phyloP scores from a whole-genome alignment of 2,888 invertebrate genomes.

The Hemicrepidius hirtus region DNA sequence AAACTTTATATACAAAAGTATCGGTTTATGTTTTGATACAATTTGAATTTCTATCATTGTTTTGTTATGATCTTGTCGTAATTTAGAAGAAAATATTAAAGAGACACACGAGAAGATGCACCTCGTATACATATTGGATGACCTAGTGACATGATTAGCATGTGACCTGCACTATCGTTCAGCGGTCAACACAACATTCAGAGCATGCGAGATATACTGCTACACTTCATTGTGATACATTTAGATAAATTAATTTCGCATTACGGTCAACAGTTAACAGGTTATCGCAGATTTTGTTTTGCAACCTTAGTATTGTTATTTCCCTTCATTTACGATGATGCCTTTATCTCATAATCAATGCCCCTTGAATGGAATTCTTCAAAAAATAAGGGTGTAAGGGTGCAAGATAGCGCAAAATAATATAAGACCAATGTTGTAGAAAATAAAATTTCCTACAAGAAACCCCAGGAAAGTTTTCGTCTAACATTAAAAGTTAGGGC shows the following conservation, averaged over 20 bases:
- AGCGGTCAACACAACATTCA: conserved; percentile 49
- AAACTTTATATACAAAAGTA: no score
- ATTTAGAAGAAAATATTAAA: background rate
- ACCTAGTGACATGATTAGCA: conserved; percentile 57
- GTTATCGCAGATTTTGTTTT: conserved; percentile 18
- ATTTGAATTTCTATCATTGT: background rate
- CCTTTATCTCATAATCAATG: no score
- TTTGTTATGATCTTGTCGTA: background rate
- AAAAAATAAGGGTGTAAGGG: no score
- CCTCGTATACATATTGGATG: conserved; percentile 35
- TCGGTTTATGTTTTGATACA: no score
- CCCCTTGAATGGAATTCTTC: no score
- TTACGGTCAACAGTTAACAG: conserved; percentile 30
- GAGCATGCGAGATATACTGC: conserved; percentile 47
- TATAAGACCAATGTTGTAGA: no score
- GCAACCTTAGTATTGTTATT: background rate
- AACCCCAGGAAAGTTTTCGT: no score
- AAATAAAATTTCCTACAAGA: no score
- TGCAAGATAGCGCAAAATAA: no score
- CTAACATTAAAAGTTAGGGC: no score
- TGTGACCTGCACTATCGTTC: conserved; percentile 53
- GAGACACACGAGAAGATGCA: background rate
- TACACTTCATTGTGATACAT: conserved; percentile 38
- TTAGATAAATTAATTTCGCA: conserved; percentile 39
- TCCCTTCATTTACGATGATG: no score